Conservation (phyloP, 2,797 vertebrate species). For the Poecilia wingei region DNA sequence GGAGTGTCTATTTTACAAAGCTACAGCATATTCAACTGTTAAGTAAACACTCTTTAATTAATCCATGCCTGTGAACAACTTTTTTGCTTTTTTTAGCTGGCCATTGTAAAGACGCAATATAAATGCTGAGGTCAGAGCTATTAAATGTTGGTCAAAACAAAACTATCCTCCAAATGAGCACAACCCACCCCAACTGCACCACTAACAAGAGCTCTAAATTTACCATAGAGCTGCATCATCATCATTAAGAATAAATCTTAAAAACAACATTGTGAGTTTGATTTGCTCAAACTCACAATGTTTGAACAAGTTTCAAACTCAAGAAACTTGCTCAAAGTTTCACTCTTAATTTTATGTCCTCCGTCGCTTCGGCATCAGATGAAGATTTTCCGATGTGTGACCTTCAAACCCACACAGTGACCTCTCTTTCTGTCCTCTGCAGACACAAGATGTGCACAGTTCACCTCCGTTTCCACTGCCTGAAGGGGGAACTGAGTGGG, state of each 20-base stretch:
- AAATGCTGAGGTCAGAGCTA: constrained; percentile 47
- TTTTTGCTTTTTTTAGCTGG: constrained; percentile 27
- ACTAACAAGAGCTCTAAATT: constrained; percentile 42
- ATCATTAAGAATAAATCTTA: background rate
- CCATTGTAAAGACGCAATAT: constrained; percentile 44
- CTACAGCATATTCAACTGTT: background rate
- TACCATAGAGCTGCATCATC: constrained; percentile 7
- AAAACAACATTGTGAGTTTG: background rate
- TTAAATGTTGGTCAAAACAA: constrained; percentile 43
- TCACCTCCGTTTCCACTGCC: constrained; percentile 42
- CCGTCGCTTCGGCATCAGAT: constrained; percentile 2
- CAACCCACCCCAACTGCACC: constrained; percentile 5
- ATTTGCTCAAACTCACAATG: background rate
- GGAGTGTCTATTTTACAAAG: background rate
- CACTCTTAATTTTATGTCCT: constrained; percentile 3
- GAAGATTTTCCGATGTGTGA: constrained; percentile 21
- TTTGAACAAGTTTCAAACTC: too few relatives aligned
- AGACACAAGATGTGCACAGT: constrained; percentile 20
- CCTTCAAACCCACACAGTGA: constrained; percentile 58
- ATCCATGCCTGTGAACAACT: background rate
- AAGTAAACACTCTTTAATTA: background rate
- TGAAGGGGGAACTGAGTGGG: constrained; percentile 44
- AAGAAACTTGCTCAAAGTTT: too few relatives aligned
- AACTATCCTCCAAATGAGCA: constrained; percentile 34
- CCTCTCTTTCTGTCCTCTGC: constrained; percentile 16